Percentiles rank a stretch among this genome's conserved stretches.
Evolutionary conservation across 2,888 invertebrate species (phyloP).

Genomic region (Apamea monoglypha): DNA sequence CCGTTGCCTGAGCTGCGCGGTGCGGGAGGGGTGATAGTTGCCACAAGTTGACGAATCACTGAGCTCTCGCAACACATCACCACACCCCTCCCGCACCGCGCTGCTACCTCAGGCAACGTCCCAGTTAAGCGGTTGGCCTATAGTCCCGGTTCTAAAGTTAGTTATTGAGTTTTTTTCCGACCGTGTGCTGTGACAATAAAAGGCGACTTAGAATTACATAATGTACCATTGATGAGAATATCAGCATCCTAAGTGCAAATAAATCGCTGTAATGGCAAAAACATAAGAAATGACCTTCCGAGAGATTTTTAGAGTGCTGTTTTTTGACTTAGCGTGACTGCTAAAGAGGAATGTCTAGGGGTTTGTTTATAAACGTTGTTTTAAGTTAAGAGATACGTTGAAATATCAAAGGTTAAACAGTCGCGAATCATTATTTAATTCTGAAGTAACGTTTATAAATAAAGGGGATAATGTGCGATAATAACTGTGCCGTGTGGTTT

Average conservation of each 20-base stretch:
- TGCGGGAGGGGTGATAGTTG: too few relatives aligned
- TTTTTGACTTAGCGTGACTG: background rate
- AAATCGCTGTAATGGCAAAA: background rate
- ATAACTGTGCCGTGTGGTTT: slow-evolving; percentile 77
- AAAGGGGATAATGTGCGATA: slow-evolving; percentile 3
- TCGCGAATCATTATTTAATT: background rate
- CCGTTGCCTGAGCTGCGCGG: too few relatives aligned
- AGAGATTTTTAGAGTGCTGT: background rate
- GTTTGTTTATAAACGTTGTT: background rate
- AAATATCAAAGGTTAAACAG: background rate
- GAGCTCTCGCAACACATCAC: too few relatives aligned
- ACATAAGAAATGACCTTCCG: background rate
- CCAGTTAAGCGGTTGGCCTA: too few relatives aligned
- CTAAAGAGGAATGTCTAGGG: background rate
- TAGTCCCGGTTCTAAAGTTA: background rate
- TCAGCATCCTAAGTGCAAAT: background rate
- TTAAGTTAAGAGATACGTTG: background rate
- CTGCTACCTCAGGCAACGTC: too few relatives aligned
- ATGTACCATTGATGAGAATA: background rate
- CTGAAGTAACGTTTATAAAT: background rate
- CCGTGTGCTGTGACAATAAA: background rate
- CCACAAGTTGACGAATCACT: too few relatives aligned
- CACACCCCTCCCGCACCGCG: too few relatives aligned
- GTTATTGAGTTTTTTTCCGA: background rate
- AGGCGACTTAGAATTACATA: background rate